Conservation (phyloP, 2,113 vertebrate genomes). For the Rhinoderma darwinii region DNA sequence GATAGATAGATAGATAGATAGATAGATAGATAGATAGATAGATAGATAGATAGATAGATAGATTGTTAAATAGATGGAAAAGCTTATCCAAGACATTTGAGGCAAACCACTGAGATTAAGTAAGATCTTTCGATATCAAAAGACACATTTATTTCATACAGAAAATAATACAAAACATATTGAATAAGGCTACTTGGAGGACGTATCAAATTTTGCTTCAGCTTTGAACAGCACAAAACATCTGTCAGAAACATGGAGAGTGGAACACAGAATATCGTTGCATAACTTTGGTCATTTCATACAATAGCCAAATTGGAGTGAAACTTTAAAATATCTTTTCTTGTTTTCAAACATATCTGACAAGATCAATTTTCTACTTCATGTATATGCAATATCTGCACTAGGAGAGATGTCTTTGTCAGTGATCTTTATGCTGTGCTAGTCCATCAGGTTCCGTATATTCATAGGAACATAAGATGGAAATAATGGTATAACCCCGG, state of each 20-base stretch:
- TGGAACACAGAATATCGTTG: conserved; percentile 7
- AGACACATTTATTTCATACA: conserved; percentile 51
- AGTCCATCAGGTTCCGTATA: too few relatives aligned
- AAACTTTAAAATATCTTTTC: neutral
- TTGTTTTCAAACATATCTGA: neutral
- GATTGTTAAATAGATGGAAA: neutral
- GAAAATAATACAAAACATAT: conserved; percentile 53
- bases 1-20: neutral
- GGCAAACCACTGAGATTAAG: conserved; percentile 33
- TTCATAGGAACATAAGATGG: neutral
- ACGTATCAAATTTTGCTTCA: conserved; percentile 42
- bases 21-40: neutral
- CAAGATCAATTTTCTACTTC: neutral
- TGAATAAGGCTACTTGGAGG: conserved; percentile 50
- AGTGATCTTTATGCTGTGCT: neutral
- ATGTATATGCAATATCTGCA: neutral
- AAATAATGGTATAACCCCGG: neutral
- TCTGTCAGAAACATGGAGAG: conserved; percentile 49
- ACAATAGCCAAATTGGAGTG: conserved; percentile 25
- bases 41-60: conserved; percentile 14
- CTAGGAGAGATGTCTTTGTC: neutral
- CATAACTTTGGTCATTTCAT: conserved; percentile 36
- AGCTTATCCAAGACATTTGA: conserved; percentile 8
- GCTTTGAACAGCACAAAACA: conserved; percentile 47
- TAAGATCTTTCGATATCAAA: conserved; percentile 39